phyloP scores from a whole-genome alignment of 2,797 vertebrate genomes.

The Pseudomugil gertrudae region DNA sequence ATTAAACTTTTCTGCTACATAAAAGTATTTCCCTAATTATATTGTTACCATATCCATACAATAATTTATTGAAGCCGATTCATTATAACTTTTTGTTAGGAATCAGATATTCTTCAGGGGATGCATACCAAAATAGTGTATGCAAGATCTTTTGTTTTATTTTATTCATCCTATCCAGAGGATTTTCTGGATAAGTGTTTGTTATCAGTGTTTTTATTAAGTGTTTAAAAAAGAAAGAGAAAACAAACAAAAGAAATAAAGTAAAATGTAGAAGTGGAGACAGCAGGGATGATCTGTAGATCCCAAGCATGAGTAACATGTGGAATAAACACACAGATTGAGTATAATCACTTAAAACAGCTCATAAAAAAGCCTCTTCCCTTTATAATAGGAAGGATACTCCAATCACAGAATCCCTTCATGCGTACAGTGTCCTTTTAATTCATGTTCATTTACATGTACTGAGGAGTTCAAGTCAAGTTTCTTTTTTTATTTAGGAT shows the following conservation, averaged over 20 bases:
- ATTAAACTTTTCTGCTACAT: not conserved
- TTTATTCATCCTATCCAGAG: no score
- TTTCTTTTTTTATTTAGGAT: not conserved
- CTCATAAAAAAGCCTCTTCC: not conserved
- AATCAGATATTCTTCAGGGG: not conserved
- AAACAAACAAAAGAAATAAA: no score
- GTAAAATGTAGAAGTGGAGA: not conserved
- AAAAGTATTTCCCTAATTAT: not conserved
- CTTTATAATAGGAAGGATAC: slow-evolving; percentile 3
- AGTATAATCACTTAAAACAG: not conserved
- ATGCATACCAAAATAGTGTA: no score
- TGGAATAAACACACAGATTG: not conserved
- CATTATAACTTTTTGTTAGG: no score
- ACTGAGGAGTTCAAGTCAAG: not conserved
- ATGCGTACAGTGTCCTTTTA: not conserved
- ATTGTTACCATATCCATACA: not conserved
- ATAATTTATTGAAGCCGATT: not conserved
- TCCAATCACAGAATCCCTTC: not conserved
- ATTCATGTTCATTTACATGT: slow-evolving; percentile 3
- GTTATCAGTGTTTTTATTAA: no score
- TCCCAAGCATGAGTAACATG: not conserved
- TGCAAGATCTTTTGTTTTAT: no score
- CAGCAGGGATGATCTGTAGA: not conserved
- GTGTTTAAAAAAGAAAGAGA: no score
- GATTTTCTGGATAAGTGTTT: no score